Base-by-base conservation (phyloP, 2,113 vertebrate genomes). In the Clarias gariepinus region DNA sequence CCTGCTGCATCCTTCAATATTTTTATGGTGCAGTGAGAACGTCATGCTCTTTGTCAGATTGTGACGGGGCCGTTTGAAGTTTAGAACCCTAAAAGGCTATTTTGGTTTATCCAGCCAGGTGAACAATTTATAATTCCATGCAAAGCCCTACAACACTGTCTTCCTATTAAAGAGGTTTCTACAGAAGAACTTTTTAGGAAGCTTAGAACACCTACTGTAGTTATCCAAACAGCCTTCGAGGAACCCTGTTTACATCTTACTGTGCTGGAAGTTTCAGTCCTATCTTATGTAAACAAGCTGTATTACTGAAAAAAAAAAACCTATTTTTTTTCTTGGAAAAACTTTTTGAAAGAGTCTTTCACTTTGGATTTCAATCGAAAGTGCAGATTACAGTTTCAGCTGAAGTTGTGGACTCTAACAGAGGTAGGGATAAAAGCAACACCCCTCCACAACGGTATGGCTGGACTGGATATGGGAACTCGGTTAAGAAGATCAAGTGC, bases 401-500 rank as follows among this genome's bases (percentile, higher is more conserved):
- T 73, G 12, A 84, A 73, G 68, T 12, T 60, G 68, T 19, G 25
- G 41, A n/a, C 23, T 47, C 23, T 52, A 21, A 61, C 5, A 47
- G 57, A 58, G 16, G 58, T 33, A 52, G 36, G 33, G 6, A 73
- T 19, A 76, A n/a, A 28, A 63, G 36, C 58, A 61, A 63, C 36
- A 76, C 36, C 61, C 23, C 57, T 41, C 19, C 69, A 63, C 33
- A 53, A 85, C 13, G 16, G 3, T 47, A 25, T 47, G 4, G 19
- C 76, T 36, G 19, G 25, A 18, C 19, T 68, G 60, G 52, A 85
- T 28, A 64, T 64, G 36, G 41, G 30, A 69, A 71, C 63, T 78
- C 63, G 71, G 33, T 84, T 11, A 25, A 84, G 60, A 63, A 58
- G n/a, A 87, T 79, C 82, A 71, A 84, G 86, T 80, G 82, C 53